phyloP scores from a whole-genome alignment of 2,888 invertebrate species.

The Alloplasta piceator region DNA sequence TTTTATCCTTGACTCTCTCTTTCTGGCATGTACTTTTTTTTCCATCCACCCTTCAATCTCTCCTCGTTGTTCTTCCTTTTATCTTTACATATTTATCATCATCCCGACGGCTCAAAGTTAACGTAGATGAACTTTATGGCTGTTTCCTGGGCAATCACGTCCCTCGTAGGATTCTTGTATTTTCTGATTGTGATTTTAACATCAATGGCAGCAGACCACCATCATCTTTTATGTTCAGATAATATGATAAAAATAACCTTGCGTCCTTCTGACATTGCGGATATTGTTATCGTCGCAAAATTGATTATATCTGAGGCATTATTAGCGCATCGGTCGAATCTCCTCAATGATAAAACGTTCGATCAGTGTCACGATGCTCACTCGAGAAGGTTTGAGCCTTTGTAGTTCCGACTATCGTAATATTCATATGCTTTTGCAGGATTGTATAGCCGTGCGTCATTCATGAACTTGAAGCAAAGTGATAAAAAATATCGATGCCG shows the following conservation, averaged over 20 bases:
- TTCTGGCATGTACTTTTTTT: conserved; percentile 24
- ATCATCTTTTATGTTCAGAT: no score
- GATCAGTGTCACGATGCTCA: conserved; percentile 6
- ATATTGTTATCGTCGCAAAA: conserved; percentile 2
- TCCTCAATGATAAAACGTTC: neutral
- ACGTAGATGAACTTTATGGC: no score
- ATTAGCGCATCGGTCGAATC: conserved; percentile 1
- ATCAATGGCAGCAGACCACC: no score
- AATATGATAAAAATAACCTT: no score
- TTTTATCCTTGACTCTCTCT: conserved; percentile 37
- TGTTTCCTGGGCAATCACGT: no score
- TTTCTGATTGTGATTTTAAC: no score
- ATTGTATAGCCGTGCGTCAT: conserved; percentile 13
- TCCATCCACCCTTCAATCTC: conserved; percentile 10
- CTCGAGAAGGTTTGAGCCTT: conserved; percentile 10
- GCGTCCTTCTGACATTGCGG: neutral
- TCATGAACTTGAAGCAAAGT: conserved; percentile 31
- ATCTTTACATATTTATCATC: conserved; percentile 12
- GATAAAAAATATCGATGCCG: neutral
- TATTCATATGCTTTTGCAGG: neutral
- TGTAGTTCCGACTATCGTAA: neutral
- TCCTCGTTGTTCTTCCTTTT: conserved; percentile 14
- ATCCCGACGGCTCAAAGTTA: neutral
- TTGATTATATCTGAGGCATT: neutral
- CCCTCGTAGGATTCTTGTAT: no score